Evolutionary conservation across 1,140 invertebrate species (phyloP).

Genomic region (Tetranychus urticae): DNA sequence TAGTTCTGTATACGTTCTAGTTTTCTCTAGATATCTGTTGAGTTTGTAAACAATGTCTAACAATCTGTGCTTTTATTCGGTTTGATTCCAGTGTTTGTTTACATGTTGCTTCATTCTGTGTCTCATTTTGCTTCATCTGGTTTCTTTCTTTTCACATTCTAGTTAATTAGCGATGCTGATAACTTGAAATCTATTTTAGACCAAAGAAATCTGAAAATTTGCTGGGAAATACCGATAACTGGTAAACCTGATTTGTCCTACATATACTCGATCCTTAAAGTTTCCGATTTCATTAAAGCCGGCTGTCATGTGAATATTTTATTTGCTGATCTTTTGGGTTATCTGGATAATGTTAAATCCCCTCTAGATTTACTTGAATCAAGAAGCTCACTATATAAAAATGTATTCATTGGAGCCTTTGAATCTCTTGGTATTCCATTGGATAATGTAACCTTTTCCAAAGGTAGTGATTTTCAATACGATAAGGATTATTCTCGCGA

Average conservation of each 20-base stretch:
- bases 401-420: conserved; percentile 81
- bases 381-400: conserved; percentile 78
- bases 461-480: conserved; percentile 84
- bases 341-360: conserved; percentile 98
- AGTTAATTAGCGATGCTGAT: no score
- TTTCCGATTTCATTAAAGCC: conserved; percentile 86
- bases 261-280: conserved; percentile 95
- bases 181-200: no score
- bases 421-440: conserved; percentile 71
- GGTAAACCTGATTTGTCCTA: conserved; percentile 95
- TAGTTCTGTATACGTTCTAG: no score
- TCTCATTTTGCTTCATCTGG: no score
- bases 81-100: no score
- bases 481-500: conserved; percentile 89
- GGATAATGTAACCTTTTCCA: conserved; percentile 84
- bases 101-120: no score
- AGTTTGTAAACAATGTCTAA: no score
- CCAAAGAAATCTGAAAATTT: conserved; percentile 39
- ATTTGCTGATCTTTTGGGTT: conserved; percentile 94
- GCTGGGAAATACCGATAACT: conserved; percentile 98
- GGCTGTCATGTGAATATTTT: conserved; percentile 85
- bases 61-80: no score
- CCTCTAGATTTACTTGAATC: conserved; percentile 76
- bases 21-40: no score
- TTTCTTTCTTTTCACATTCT: no score